Evolutionary conservation across 2,888 invertebrate genomes (phyloP), one percentile per base, ranked within the genome.

Genomic region (Panorpa germanica): DNA sequence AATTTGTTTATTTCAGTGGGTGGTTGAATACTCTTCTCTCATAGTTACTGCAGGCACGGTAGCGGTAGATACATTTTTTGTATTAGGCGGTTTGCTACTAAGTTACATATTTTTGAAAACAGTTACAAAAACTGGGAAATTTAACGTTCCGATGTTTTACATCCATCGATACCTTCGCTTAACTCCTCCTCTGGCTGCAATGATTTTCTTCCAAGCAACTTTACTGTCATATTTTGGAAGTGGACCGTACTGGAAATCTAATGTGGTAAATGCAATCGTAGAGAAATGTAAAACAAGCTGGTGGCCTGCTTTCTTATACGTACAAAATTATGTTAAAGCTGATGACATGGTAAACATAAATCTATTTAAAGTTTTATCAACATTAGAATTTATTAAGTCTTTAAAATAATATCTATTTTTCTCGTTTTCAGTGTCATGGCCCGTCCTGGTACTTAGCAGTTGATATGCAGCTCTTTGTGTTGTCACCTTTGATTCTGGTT

Each of bases 11-110:
- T 37, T 35, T 9, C 27, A 48, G 48, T 52, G 52, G 52, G 18
- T 43, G n/a, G 32, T 47, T 37, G 48, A 50, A 1, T 49, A 50
- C 0, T 52, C 41, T 30, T 50, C 52, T 2, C 49, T 52, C 49
- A 35, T 53, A 18, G 44, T 50, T 2, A 40, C 53, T 46, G 38
- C 62, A 44, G 64, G 53, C 39, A 39, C 61, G 1, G 50, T 66
- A 5, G 60, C 65, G 2, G 70, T 71, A 1, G 72, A 72, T 34
- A 66, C 70, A 0, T 72, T 72, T 45, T 68, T 72, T 41, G 46
- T 65, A 12, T 45, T 71, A 39, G 66, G 68, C 38, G 71, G 71
- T 4, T 45, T 71, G 22, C 46, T 72, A 2, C 57, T 61, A 33
- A 55, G 63, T n/a, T n/a, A n/a, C n/a, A n/a, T n/a, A n/a, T n/a